A percentile compares a stretch with the other conserved stretches of the same genome.
These are phyloP conservation scores for Drosophila ustulata DNA, from an alignment of 2,888 invertebrate species.

Conservation along the genomic window DNA sequence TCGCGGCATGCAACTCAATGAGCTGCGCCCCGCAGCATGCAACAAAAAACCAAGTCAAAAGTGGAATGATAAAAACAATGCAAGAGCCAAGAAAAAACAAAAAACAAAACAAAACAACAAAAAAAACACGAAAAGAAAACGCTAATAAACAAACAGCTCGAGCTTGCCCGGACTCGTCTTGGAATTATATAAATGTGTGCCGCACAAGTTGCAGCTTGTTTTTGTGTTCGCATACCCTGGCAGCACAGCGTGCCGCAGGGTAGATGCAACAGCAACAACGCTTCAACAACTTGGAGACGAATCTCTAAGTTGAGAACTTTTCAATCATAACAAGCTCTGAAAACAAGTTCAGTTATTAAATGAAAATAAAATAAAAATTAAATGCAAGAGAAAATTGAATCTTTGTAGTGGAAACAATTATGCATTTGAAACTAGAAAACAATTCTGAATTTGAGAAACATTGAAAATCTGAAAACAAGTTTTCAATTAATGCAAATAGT, in stretches of 20 bases:
- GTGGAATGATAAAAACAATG: constrained; percentile 21
- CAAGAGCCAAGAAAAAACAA: constrained; percentile 23
- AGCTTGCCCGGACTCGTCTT: constrained; percentile 35
- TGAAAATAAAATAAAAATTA: too few species aligned
- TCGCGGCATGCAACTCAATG: constrained; percentile 56
- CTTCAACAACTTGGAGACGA: not conserved
- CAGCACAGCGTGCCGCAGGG: not conserved
- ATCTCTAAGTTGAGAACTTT: too few species aligned
- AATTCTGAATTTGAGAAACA: too few species aligned
- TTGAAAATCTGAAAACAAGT: too few species aligned
- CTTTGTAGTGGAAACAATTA: too few species aligned
- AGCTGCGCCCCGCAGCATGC: constrained; percentile 12
- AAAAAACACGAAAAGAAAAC: constrained; percentile 9
- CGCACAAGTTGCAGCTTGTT: constrained; percentile 25
- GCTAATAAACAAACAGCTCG: constrained; percentile 39
- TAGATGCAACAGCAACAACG: not conserved
- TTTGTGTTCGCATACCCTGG: constrained; percentile 22
- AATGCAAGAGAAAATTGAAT: too few species aligned
- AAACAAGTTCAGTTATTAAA: too few species aligned
- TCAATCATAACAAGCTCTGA: too few species aligned
- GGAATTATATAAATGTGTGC: constrained; percentile 38
- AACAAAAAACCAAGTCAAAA: constrained; percentile 22
- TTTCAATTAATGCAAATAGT: too few species aligned
- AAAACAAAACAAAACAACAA: constrained; percentile 17
- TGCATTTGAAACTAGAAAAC: too few species aligned